Base-by-base conservation (phyloP, 2,888 invertebrate species). In the Patella ulyssiponensis region DNA sequence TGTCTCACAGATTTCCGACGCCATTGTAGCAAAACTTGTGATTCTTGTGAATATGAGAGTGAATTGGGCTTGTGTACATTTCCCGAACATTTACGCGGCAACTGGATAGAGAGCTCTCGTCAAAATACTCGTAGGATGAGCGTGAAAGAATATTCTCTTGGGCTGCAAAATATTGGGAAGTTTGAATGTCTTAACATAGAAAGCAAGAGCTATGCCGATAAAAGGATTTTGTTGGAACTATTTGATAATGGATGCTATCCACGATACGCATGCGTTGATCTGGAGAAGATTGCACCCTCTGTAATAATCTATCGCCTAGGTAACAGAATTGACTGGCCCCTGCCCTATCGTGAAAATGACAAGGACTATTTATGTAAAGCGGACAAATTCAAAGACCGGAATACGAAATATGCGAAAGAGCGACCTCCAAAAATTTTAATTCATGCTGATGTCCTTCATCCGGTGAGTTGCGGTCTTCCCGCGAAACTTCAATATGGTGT, bases 221-320 rank as follows among this genome's bases (percentile, higher is more conserved):
- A 77, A 71, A 64, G 79, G 44, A 81, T 84, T 20, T 77, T 89
- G 44, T 80, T 88, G 11, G 86, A 88, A 23, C 81, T 85, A 11
- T 87, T 87, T 80, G 85, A 86, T 27, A 88, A 88, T 70, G 89
- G 89, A n/a, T 89, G 89, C 78, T 87, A 86, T 72, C 89, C 89
- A 7, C 83, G 88, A 20, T 88, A 85, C 75, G 85, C 87, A 0
- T 89, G 89, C 78, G 80, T 87, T 33, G 87, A 87, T 76, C 81
- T 86, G 69, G 82, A 77, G 74, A 85, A 86, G 73, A 77, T 83
- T 5, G 82, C 86, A 9, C 84, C 86, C 9, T 85, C 87, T 1
- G 86, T 86, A 0, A 84, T 88, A 71, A 83, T 84, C n/a, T 88
- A 86, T 77, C 79, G 88, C 20, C 70, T 88, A 33, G 85, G 88